These are phyloP conservation scores for Oreochromis mossambicus DNA, from an alignment of 2,797 vertebrate genomes.

Conservation along the genomic window DNA sequence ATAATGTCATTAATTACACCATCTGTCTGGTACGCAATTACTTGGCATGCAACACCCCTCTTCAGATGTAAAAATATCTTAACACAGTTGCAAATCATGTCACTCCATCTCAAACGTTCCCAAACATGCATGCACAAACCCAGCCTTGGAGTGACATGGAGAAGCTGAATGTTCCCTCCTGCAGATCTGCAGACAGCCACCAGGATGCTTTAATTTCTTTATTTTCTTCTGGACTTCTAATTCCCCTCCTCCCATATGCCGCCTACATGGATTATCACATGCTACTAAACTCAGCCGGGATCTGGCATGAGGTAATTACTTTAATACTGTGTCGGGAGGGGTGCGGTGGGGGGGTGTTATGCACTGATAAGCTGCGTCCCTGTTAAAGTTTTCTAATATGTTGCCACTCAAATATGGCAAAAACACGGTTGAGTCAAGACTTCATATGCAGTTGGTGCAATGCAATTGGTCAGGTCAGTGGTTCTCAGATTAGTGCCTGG, in stretches of 20 bases:
- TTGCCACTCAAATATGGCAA: not conserved
- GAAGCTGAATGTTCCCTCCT: slow-evolving; percentile 21
- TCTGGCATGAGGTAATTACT: slow-evolving; percentile 74
- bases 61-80: not conserved
- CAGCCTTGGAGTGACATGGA: not conserved
- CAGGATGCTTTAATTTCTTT: slow-evolving; percentile 61
- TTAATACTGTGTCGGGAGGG: slow-evolving; percentile 44
- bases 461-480: not conserved
- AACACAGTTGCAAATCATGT: not conserved
- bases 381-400: not conserved
- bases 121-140: not conserved
- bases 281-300: slow-evolving; percentile 64
- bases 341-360: not conserved
- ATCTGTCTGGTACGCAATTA: slow-evolving; percentile 40
- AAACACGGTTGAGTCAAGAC: not conserved
- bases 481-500: not conserved
- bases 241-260: slow-evolving; percentile 72
- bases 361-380: not conserved
- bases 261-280: slow-evolving; percentile 72
- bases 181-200: slow-evolving; percentile 28
- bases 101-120: not conserved
- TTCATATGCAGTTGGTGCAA: not conserved
- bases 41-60: not conserved
- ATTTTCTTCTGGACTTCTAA: slow-evolving; percentile 68
- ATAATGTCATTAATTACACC: slow-evolving; percentile 52